These are phyloP conservation scores for Pseudococcus longispinus DNA, from an alignment of 2,888 invertebrate genomes.

Conservation along the genomic window DNA sequence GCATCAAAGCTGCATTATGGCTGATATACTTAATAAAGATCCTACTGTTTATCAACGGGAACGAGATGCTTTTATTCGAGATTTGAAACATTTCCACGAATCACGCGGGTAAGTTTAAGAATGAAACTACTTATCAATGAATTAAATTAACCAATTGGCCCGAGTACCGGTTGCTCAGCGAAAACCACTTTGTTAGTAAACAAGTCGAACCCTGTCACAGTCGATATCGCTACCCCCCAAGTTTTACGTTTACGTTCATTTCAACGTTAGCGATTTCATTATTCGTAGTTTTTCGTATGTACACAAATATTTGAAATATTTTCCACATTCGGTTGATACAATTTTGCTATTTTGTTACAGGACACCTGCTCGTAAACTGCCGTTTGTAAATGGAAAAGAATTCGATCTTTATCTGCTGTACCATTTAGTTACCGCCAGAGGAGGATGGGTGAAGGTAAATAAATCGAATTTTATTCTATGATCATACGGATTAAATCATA, in stretches of 20 bases:
- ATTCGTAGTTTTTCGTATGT: neutral
- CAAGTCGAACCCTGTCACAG: constrained; percentile 30
- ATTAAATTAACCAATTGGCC: neutral
- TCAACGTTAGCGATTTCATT: neutral
- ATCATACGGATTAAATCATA: neutral
- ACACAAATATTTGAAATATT: neutral
- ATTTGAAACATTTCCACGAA: constrained; percentile 89
- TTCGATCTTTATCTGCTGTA: constrained; percentile 93
- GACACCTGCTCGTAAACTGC: constrained; percentile 73
- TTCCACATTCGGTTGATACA: neutral
- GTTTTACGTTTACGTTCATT: neutral
- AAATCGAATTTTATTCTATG: constrained; percentile 57
- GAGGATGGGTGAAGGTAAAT: constrained; percentile 94
- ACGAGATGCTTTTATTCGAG: constrained; percentile 80
- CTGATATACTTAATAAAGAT: constrained; percentile 66
- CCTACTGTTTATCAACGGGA: constrained; percentile 79
- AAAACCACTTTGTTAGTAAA: constrained; percentile 26
- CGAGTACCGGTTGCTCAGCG: neutral
- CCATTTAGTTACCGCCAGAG: constrained; percentile 86
- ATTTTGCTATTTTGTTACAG: constrained; percentile 63
- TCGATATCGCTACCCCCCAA: constrained; percentile 19
- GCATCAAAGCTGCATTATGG: constrained; percentile 59
- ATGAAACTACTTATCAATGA: constrained; percentile 36
- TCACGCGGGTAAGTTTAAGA: constrained; percentile 79
- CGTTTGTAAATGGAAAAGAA: constrained; percentile 85